A percentile compares a stretch with the other conserved stretches of the same genome.
phyloP scores from a whole-genome alignment of 2,113 vertebrate species.

The Eira barbara region DNA sequence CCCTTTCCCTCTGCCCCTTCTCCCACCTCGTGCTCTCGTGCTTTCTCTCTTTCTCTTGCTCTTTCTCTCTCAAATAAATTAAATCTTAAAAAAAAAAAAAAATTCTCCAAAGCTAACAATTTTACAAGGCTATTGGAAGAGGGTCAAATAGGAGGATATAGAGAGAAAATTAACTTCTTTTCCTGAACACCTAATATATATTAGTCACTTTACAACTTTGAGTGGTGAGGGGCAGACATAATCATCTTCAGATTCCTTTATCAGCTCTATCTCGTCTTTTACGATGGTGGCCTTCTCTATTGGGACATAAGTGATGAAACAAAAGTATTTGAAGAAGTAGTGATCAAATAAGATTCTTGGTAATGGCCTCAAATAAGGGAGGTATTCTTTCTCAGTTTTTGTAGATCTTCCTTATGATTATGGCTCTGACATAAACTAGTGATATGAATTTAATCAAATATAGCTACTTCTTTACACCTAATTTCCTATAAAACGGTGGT shows the following conservation, averaged over 20 bases:
- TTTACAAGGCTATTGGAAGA: not conserved
- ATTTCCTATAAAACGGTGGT: not conserved
- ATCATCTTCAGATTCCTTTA: not conserved
- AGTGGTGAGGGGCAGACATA: not conserved
- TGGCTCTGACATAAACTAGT: not conserved
- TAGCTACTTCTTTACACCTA: not conserved
- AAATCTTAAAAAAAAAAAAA: not conserved
- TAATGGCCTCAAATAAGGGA: not conserved
- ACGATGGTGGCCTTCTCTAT: not conserved
- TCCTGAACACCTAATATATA: not conserved
- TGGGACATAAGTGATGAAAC: not conserved
- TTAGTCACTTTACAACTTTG: not conserved
- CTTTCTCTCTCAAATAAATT: not conserved
- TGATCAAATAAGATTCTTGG: not conserved
- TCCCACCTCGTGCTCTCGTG: not conserved
- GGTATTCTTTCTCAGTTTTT: not conserved
- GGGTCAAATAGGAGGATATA: not conserved
- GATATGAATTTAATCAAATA: not conserved
- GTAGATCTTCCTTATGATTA: not conserved
- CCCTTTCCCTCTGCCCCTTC: not conserved
- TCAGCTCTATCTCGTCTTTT: not conserved
- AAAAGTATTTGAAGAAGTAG: not conserved
- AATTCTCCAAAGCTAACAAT: not conserved
- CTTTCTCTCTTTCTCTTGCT: not conserved
- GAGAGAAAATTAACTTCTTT: not conserved